phyloP scores from a whole-genome alignment of 2,797 vertebrate genomes.

The Antennarius maculatus region DNA sequence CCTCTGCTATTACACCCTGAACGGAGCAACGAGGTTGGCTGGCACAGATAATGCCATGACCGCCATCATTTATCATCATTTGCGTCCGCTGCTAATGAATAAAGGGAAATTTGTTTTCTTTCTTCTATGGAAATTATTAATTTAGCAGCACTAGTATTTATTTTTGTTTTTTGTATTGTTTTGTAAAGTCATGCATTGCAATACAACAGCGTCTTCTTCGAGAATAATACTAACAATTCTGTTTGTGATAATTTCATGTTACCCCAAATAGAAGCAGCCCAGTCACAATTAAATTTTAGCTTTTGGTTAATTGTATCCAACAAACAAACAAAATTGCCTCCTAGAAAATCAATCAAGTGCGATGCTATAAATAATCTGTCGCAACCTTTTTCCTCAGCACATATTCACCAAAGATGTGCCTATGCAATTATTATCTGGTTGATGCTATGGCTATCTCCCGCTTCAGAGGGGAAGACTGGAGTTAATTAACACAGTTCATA shows the following conservation, averaged over 20 bases:
- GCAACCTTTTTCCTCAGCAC: background rate
- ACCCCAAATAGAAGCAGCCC: background rate
- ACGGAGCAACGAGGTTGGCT: slow-evolving; percentile 60
- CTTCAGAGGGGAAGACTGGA: slow-evolving; percentile 8
- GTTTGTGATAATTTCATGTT: slow-evolving; percentile 2
- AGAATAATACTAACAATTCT: background rate
- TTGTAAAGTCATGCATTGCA: background rate
- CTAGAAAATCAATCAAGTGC: background rate
- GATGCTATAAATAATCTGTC: background rate
- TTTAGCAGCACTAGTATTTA: slow-evolving; percentile 2
- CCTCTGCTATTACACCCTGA: slow-evolving; percentile 65
- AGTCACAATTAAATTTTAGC: background rate
- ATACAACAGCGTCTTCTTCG: background rate
- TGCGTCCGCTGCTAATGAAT: slow-evolving; percentile 53
- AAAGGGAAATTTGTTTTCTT: slow-evolving; percentile 47
- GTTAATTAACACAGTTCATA: slow-evolving; percentile 25
- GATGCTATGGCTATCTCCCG: background rate
- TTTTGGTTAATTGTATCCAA: background rate
- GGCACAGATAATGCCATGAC: slow-evolving; percentile 53
- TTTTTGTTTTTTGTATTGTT: background rate
- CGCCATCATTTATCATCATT: slow-evolving; percentile 59
- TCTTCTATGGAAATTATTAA: slow-evolving; percentile 44
- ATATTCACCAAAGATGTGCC: background rate
- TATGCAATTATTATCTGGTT: background rate
- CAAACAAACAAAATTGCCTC: background rate